Conservation (phyloP, 2,888 invertebrate genomes). For the Dryobota labecula region DNA sequence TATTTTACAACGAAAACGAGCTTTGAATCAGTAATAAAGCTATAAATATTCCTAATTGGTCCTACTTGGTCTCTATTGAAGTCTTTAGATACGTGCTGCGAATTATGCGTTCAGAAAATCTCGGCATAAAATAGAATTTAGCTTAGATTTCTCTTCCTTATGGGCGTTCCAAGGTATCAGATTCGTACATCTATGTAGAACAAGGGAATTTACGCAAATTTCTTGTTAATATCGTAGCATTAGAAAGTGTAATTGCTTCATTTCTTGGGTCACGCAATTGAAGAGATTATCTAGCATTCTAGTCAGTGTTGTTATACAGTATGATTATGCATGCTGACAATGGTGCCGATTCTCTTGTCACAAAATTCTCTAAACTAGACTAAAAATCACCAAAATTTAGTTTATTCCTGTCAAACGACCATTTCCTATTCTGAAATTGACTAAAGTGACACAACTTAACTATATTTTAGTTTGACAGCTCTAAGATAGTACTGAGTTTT, state of each 20-base stretch:
- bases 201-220: slow-evolving; percentile 58
- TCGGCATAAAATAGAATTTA: slow-evolving; percentile 34
- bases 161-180: slow-evolving; percentile 47
- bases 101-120: slow-evolving; percentile 29
- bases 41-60: slow-evolving; percentile 40
- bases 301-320: not conserved
- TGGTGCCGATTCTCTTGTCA: no score
- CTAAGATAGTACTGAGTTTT: no score
- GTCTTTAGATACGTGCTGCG: slow-evolving; percentile 46
- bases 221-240: slow-evolving; percentile 39
- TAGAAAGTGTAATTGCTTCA: slow-evolving; percentile 58
- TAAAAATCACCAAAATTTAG: no score
- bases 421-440: no score
- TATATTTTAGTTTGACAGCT: no score
- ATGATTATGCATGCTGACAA: no score
- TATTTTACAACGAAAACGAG: slow-evolving; percentile 10
- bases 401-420: no score
- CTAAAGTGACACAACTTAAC: no score
- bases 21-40: slow-evolving; percentile 33
- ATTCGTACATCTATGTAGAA: slow-evolving; percentile 44
- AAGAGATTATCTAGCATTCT: slow-evolving; percentile 12
- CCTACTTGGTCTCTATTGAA: slow-evolving; percentile 19
- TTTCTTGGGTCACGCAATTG: slow-evolving; percentile 3
- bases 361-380: no score
- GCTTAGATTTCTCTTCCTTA: slow-evolving; percentile 62